Evolutionary conservation across 2,888 invertebrate genomes (phyloP).

Genomic region (Drosophila kambysellisi): DNA sequence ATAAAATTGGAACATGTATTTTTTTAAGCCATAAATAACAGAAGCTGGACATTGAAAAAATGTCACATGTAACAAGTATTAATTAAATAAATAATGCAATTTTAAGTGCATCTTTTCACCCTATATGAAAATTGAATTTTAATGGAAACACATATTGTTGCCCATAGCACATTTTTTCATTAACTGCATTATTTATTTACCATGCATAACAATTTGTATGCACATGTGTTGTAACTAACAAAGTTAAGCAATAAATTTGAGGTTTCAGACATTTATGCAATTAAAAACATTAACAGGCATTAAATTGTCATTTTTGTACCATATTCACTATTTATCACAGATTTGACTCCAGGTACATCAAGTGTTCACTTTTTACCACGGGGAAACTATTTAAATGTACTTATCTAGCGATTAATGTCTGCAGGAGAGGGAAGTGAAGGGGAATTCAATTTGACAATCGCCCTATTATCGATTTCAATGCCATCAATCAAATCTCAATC

Average conservation of each 20-base stretch:
- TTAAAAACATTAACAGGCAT: background rate
- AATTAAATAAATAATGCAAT: background rate
- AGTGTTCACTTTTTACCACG: background rate
- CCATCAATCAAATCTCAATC: conserved; percentile 57
- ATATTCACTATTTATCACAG: background rate
- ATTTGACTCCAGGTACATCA: background rate
- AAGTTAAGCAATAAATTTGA: background rate
- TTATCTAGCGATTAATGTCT: background rate
- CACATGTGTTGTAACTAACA: background rate
- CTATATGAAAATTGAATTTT: background rate
- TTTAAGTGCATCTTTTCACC: background rate
- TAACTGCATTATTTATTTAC: background rate
- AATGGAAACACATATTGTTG: background rate
- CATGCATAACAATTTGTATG: too few relatives aligned
- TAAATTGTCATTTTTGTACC: background rate
- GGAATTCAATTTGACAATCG: conserved; percentile 9
- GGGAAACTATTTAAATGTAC: background rate
- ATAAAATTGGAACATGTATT: background rate
- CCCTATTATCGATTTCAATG: conserved; percentile 26
- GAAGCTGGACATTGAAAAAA: background rate
- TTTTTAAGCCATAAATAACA: conserved; percentile 1
- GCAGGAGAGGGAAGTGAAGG: background rate
- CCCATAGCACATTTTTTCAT: background rate
- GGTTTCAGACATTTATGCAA: background rate
- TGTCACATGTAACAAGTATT: background rate